phyloP scores from a whole-genome alignment of 1,140 invertebrate species.

The Papilio polyxenes region DNA sequence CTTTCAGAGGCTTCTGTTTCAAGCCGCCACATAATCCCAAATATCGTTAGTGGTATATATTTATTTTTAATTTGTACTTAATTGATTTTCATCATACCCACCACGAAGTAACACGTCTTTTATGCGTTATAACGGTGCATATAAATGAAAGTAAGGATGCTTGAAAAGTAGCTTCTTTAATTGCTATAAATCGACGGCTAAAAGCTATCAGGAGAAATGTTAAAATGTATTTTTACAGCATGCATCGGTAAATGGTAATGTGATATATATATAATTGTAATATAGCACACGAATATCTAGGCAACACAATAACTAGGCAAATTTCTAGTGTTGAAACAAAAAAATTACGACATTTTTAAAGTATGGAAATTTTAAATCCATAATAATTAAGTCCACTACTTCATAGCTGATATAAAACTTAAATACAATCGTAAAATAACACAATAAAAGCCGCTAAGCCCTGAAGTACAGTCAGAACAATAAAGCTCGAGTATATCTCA shows the following conservation, averaged over 20 bases:
- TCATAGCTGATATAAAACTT: conserved; percentile 1
- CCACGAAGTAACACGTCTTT: conserved; percentile 5
- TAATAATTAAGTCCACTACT: conserved; percentile 8
- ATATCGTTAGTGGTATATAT: conserved; percentile 27
- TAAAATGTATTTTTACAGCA: not conserved
- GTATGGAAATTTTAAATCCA: not conserved
- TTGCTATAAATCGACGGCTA: not conserved
- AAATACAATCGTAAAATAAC: not conserved
- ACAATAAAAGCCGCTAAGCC: conserved; percentile 1
- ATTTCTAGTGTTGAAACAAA: not conserved
- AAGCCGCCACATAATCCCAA: conserved; percentile 25
- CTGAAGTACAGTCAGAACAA: conserved; percentile 6
- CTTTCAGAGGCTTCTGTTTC: not conserved
- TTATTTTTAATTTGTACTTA: conserved; percentile 22
- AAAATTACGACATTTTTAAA: too few relatives aligned
- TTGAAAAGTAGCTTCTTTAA: not conserved
- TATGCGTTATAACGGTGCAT: not conserved
- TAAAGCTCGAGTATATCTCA: not conserved
- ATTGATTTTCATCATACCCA: conserved; percentile 18
- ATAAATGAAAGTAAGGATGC: not conserved
- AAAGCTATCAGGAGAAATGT: not conserved
- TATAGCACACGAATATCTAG: not conserved
- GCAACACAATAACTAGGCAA: not conserved
- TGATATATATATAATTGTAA: not conserved
- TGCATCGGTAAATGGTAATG: not conserved